These are phyloP conservation scores for Dysidea cf. avara DNA, from an alignment of 37 sponge, comb jelly and placozoan species.

Conservation along the genomic window DNA sequence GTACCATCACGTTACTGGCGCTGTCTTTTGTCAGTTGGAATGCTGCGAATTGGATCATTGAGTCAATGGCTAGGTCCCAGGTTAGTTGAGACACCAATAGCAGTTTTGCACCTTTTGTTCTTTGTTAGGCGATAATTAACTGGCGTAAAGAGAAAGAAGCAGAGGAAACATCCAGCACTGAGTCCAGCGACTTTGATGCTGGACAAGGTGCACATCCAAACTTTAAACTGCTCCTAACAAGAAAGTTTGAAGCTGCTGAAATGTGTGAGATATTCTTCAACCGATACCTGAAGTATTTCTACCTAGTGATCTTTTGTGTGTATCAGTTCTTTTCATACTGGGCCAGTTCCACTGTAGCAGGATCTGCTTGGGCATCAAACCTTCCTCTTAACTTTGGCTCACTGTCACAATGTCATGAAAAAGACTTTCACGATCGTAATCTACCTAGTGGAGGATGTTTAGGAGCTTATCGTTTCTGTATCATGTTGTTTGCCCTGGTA, in stretches of 20 bases:
- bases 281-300: constrained; percentile 27
- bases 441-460: constrained; percentile 48
- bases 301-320: constrained; percentile 29
- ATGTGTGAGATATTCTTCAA: constrained; percentile 62
- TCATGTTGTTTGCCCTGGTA: constrained; percentile 58
- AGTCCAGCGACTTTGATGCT: not conserved
- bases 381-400: constrained; percentile 60
- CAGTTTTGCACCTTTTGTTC: not conserved
- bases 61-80: constrained; percentile 81
- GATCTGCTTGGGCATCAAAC: constrained; percentile 74
- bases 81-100: constrained; percentile 41
- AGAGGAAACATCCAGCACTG: not conserved
- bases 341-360: constrained; percentile 59
- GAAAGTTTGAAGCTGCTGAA: constrained; percentile 77
- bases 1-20: constrained; percentile 49
- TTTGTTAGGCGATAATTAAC: not conserved
- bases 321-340: constrained; percentile 39
- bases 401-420: constrained; percentile 38
- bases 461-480: constrained; percentile 58
- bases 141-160: constrained; percentile 8
- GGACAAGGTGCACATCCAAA: not conserved
- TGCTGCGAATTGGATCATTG: constrained; percentile 54
- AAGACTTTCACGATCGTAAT: constrained; percentile 39
- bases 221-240: constrained; percentile 21
- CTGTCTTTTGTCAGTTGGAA: constrained; percentile 49